phyloP scores from a whole-genome alignment of 2,113 vertebrate species.

The Microtus oregoni region DNA sequence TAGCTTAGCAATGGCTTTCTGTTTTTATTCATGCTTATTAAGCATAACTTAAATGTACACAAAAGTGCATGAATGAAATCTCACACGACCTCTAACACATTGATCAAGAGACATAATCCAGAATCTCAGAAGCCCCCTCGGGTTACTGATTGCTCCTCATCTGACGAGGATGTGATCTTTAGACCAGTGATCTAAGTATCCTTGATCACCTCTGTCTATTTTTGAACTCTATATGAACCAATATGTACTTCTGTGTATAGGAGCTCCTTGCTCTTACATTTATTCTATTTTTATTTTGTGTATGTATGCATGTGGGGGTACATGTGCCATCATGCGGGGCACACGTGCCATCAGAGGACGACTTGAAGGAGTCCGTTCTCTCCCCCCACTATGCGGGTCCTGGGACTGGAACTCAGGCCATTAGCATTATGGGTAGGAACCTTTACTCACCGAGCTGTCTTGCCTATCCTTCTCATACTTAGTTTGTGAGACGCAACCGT shows the following conservation, averaged over 20 bases:
- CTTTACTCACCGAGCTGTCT: not conserved
- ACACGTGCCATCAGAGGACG: not conserved
- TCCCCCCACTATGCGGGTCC: too few relatives aligned
- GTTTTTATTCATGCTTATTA: constrained; percentile 15
- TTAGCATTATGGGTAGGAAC: not conserved
- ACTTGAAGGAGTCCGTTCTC: not conserved
- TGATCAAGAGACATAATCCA: not conserved
- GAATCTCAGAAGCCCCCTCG: not conserved
- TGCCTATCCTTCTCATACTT: too few relatives aligned
- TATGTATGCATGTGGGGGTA: too few relatives aligned
- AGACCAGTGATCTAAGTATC: not conserved
- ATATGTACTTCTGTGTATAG: not conserved
- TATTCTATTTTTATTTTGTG: not conserved
- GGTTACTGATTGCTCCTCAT: not conserved
- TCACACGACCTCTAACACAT: not conserved
- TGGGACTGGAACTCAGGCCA: not conserved
- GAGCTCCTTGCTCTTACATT: not conserved
- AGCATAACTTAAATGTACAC: not conserved
- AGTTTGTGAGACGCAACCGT: not conserved
- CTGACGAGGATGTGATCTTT: not conserved
- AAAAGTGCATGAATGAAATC: not conserved
- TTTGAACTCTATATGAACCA: not conserved
- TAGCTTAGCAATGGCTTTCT: not conserved
- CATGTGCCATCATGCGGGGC: not conserved
- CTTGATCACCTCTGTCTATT: not conserved